Percentiles rank a stretch among this genome's conserved stretches.
phyloP scores from a whole-genome alignment of 2,113 vertebrate species.

The Elgaria multicarinata region DNA sequence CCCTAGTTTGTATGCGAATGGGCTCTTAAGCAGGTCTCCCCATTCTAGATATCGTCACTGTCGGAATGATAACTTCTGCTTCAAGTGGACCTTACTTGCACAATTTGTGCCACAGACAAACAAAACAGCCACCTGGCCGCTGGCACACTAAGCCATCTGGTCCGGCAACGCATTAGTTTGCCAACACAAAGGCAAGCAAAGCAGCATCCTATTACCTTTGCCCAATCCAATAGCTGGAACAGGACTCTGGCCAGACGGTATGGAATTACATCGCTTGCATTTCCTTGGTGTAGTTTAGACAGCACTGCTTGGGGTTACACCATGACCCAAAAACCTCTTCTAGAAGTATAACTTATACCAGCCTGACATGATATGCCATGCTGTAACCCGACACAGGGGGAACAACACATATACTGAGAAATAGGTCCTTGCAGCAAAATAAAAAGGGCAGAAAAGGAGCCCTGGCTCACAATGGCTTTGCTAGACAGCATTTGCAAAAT shows the following conservation, averaged over 20 bases:
- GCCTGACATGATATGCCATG: neutral
- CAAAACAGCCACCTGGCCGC: neutral
- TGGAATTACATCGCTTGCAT: slow-evolving; percentile 72
- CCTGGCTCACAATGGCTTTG: neutral
- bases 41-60: neutral
- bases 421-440: slow-evolving; percentile 18
- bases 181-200: neutral
- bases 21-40: no score
- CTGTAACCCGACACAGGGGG: neutral
- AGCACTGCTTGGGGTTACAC: slow-evolving; percentile 64
- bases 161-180: neutral
- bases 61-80: neutral
- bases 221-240: slow-evolving; percentile 25
- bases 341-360: slow-evolving; percentile 6
- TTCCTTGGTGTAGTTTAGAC: slow-evolving; percentile 24
- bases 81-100: neutral
- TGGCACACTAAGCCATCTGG: neutral
- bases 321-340: slow-evolving; percentile 19
- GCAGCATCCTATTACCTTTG: neutral
- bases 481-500: no score
- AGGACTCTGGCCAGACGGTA: slow-evolving; percentile 25
- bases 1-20: no score
- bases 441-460: no score
- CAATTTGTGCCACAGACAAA: neutral
- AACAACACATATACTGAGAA: neutral